A percentile compares a stretch with the other conserved stretches of the same genome.
These are phyloP conservation scores for Alexandromys fortis DNA, from an alignment of 2,113 vertebrate genomes.

Conservation along the genomic window DNA sequence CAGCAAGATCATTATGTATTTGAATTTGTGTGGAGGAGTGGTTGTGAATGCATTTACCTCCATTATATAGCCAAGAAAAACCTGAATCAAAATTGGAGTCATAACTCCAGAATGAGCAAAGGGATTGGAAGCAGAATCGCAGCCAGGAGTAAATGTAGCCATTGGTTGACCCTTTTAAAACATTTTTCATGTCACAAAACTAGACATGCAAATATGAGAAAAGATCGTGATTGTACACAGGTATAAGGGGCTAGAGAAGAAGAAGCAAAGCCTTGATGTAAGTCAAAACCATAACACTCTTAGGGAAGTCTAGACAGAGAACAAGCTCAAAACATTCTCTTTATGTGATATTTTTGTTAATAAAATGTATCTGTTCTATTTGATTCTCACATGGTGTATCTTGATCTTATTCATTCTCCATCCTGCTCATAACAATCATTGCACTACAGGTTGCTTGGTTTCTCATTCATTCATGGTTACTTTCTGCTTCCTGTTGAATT, in stretches of 20 bases:
- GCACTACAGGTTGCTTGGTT: slow-evolving; percentile 56
- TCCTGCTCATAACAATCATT: slow-evolving; percentile 42
- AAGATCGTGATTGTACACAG: slow-evolving; percentile 40
- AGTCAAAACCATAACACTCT: slow-evolving; percentile 66
- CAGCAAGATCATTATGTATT: not conserved
- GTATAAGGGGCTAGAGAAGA: slow-evolving; percentile 58
- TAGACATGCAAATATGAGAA: slow-evolving; percentile 51
- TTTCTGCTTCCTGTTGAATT: slow-evolving; percentile 62
- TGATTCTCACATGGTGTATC: too few species aligned
- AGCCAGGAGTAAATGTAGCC: not conserved
- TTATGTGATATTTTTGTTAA: too few species aligned
- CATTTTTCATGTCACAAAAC: slow-evolving; percentile 1
- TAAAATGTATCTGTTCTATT: too few species aligned
- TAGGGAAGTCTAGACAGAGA: slow-evolving; percentile 66
- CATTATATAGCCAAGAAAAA: not conserved
- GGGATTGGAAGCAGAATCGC: not conserved
- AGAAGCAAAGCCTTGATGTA: slow-evolving; percentile 51
- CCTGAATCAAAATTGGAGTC: slow-evolving; percentile 5
- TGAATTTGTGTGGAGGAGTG: not conserved
- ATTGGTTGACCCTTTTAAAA: not conserved
- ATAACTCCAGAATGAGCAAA: not conserved
- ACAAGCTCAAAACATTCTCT: slow-evolving; percentile 57
- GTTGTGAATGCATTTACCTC: not conserved
- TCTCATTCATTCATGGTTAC: slow-evolving; percentile 44
- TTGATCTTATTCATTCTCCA: too few species aligned